These are phyloP conservation scores for Ochropleura leucogaster DNA, from an alignment of 2,888 invertebrate genomes.

Conservation along the genomic window DNA sequence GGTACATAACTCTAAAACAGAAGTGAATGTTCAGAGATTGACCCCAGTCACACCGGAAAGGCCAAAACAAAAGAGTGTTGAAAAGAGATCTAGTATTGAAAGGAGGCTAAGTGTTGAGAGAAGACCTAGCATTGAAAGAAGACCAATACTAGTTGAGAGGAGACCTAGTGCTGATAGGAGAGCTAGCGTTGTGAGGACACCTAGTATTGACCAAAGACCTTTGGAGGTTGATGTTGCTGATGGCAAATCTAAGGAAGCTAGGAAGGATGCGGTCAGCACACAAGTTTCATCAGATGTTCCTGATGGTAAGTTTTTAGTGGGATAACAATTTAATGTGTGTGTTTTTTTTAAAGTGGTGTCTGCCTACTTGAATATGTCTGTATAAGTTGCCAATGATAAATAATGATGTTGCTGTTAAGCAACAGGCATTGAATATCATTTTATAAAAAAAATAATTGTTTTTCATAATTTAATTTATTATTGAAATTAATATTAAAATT, in stretches of 20 bases:
- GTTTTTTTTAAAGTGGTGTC: too few species aligned
- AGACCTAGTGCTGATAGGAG: conserved; percentile 28
- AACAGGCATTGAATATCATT: not conserved
- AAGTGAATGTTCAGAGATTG: conserved; percentile 62
- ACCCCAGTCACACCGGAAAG: conserved; percentile 59
- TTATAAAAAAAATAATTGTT: not conserved
- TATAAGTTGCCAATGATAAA: too few species aligned
- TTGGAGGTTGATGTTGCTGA: conserved; percentile 57
- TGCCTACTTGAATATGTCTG: not conserved
- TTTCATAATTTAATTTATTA: not conserved
- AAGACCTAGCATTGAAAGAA: conserved; percentile 16
- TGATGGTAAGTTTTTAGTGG: conserved; percentile 73
- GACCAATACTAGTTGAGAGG: conserved; percentile 23
- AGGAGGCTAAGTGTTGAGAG: conserved; percentile 12
- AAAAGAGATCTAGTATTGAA: conserved; percentile 13
- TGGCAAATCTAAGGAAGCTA: conserved; percentile 63
- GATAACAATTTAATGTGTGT: too few species aligned
- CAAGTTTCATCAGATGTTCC: conserved; percentile 56
- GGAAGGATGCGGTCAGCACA: conserved; percentile 2
- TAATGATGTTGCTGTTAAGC: not conserved
- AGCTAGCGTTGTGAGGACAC: conserved; percentile 21
- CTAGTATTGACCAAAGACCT: conserved; percentile 26
- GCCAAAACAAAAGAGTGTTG: conserved; percentile 45
- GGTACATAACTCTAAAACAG: conserved; percentile 69
- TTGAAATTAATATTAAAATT: not conserved